Conservation (phyloP, 2,797 vertebrate species). For the Pteronotus mesoamericanus region DNA sequence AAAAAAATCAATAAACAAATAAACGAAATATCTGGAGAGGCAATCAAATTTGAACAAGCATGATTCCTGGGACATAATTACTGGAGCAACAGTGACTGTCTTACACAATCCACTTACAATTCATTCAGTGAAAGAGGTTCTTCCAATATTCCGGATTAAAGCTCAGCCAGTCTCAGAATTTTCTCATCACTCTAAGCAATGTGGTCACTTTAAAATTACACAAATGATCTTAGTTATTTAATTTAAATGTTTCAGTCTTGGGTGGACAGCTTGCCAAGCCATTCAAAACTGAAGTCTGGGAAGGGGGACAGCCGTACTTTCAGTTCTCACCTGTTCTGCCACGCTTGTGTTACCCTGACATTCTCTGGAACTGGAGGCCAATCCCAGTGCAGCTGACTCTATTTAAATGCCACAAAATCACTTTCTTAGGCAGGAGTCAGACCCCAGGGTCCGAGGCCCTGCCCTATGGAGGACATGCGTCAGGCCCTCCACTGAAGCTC, state of each 20-base stretch:
- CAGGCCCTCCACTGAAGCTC: neutral
- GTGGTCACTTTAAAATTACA: neutral
- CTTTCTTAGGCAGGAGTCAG: neutral
- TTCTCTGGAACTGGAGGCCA: neutral
- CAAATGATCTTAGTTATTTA: neutral
- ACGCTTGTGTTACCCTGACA: neutral
- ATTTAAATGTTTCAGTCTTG: neutral
- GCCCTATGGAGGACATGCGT: neutral
- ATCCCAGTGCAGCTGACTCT: neutral
- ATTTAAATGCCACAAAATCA: neutral
- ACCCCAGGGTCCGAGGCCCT: neutral
- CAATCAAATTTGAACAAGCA: neutral
- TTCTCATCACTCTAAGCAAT: neutral
- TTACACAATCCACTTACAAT: neutral
- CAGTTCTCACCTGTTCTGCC: neutral
- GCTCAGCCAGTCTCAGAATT: neutral
- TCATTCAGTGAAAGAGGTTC: neutral
- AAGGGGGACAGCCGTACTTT: neutral
- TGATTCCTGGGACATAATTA: neutral
- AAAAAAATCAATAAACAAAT: too few species aligned
- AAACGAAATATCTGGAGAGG: neutral
- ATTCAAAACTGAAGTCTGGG: neutral
- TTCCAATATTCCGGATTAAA: neutral
- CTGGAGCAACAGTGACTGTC: neutral
- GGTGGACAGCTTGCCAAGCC: neutral